These are phyloP conservation scores for Dendrolimus punctatus DNA, from an alignment of 1,140 invertebrate genomes.

Conservation along the genomic window DNA sequence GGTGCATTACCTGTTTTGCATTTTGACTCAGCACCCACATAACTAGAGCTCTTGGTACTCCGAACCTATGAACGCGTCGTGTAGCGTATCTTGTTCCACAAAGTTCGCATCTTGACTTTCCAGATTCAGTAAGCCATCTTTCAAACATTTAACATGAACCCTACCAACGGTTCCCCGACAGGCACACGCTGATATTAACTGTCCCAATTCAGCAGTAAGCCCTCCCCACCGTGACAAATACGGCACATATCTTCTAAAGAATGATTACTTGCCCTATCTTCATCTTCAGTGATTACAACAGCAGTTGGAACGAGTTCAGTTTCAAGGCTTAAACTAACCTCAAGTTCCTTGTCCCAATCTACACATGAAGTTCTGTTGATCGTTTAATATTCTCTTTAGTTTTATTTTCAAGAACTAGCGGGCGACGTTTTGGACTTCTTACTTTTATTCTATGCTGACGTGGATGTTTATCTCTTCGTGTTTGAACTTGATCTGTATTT, in stretches of 20 bases:
- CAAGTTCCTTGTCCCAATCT: conserved; percentile 23
- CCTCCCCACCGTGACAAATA: conserved; percentile 58
- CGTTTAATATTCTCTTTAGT: conserved; percentile 13
- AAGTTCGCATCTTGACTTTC: conserved; percentile 74
- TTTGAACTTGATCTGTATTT: conserved; percentile 9
- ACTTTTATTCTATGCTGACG: conserved; percentile 49
- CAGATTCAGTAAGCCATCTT: conserved; percentile 78
- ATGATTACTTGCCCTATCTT: conserved; percentile 30
- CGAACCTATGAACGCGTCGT: conserved; percentile 70
- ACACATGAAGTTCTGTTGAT: conserved; percentile 21
- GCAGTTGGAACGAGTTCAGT: background rate
- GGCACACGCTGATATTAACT: conserved; percentile 62
- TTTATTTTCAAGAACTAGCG: conserved; percentile 19
- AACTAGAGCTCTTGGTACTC: conserved; percentile 60
- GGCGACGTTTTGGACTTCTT: conserved; percentile 45
- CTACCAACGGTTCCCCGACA: conserved; percentile 79
- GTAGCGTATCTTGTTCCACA: conserved; percentile 73
- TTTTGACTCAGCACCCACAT: conserved; percentile 74
- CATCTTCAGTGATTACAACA: conserved; percentile 23
- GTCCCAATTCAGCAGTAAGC: conserved; percentile 35
- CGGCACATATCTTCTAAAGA: conserved; percentile 55
- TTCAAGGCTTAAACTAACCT: background rate
- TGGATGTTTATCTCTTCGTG: conserved; percentile 22
- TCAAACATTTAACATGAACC: conserved; percentile 78
- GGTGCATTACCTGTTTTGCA: conserved; percentile 71